Evolutionary conservation across 2,113 vertebrate species (phyloP), one percentile per base, ranked within the genome.

Genomic region (Bothrops jararaca): DNA sequence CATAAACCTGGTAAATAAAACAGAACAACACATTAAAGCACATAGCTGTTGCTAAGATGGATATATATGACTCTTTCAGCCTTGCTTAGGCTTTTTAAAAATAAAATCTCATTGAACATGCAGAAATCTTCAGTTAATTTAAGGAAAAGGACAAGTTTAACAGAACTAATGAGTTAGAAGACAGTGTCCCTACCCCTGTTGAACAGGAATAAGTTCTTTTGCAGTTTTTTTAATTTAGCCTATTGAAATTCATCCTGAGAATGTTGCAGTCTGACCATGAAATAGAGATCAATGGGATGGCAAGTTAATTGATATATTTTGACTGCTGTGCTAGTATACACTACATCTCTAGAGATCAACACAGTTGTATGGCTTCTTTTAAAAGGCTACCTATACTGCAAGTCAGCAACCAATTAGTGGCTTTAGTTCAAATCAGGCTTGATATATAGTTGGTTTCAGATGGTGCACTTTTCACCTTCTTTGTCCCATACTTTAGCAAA

Each of bases 301-400:
- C 56, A 93, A 54, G 93, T 34, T 86, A 90, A 56, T 92, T 92
- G 90, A 0, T 58, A 24, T 3, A 69, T 91, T 95, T 58, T 89
- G 69, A 22, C 94, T 29, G 85, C 52, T 5, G 20, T 88, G 45
- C 80, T 11, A 64, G 57, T 90, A 42, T 7, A 86, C 42, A 1
- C 13, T 60, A 86, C 93, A 92, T 26, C 13, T 91, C 54, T 23
- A 45, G 90, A 94, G 2, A 85, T 45, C 2, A 56, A 9, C 42
- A 69, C 34, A 92, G 5, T 56, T 74, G 20, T 56, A 45, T 56
- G 24, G 42, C 57, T 88, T 86, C 52, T 92, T 89, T 39, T 0
- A 34, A 45, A 88, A 88, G 1, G 26, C 24, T 29, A 29, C 4
- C 26, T 56, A 80, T 56, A 80, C 4, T 42, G 56, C n/a, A 92